A percentile compares a stretch with the other conserved stretches of the same genome.
These are phyloP conservation scores for Melanotaenia boesemani DNA, from an alignment of 2,797 vertebrate species.

Conservation along the genomic window DNA sequence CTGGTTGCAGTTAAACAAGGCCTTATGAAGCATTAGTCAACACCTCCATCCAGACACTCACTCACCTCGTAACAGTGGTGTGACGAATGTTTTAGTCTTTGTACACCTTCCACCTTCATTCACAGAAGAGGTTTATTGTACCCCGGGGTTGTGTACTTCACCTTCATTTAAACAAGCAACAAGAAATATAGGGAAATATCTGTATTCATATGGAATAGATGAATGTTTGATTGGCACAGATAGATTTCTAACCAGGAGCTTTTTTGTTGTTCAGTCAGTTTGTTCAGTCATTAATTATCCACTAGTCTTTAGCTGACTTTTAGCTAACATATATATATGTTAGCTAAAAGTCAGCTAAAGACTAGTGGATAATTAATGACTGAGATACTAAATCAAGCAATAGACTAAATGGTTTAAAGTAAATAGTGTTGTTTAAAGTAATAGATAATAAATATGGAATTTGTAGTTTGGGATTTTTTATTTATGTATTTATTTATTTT, in stretches of 20 bases:
- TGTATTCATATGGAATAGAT: background rate
- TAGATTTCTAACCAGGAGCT: background rate
- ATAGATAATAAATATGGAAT: no score
- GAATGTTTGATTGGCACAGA: background rate
- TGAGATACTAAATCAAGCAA: no score
- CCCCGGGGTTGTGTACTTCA: conserved; percentile 41
- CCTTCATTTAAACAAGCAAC: background rate
- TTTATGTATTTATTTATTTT: no score
- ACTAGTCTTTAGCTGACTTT: no score
- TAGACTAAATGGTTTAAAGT: no score
- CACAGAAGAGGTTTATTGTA: conserved; percentile 32
- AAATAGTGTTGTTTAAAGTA: no score
- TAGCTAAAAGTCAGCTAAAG: background rate
- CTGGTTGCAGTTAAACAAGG: conserved; percentile 61
- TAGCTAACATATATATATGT: background rate
- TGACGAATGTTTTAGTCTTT: conserved; percentile 23
- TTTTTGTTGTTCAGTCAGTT: no score
- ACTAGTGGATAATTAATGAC: no score
- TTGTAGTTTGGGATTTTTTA: no score
- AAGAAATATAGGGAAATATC: background rate
- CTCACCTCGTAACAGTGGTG: conserved; percentile 1
- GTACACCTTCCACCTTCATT: conserved; percentile 12
- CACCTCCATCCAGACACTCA: conserved; percentile 9
- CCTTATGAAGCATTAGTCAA: conserved; percentile 68
- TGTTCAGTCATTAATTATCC: no score